These are phyloP conservation scores for Periophthalmus magnuspinnatus DNA, from an alignment of 2,797 vertebrate species.

Conservation along the genomic window DNA sequence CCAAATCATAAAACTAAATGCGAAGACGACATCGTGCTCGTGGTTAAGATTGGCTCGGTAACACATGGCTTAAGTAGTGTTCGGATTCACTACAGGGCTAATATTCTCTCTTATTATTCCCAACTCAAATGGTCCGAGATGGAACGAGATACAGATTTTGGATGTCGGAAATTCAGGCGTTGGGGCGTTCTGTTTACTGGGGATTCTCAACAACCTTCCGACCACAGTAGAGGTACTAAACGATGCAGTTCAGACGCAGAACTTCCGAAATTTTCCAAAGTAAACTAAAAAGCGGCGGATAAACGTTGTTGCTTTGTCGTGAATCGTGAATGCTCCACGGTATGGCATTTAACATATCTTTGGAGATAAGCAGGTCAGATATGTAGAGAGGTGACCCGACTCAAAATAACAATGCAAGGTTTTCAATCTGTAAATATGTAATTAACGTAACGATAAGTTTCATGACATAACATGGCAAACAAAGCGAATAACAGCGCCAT, in stretches of 20 bases:
- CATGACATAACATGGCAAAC: not conserved
- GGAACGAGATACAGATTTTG: slow-evolving; percentile 11
- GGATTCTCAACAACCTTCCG: not conserved
- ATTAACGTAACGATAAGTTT: not conserved
- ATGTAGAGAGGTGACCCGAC: not conserved
- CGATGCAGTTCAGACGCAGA: not conserved
- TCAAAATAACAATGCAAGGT: not conserved
- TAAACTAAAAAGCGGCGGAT: too few relatives aligned
- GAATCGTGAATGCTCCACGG: not conserved
- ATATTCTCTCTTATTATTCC: slow-evolving; percentile 51
- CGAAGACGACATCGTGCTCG: slow-evolving; percentile 48
- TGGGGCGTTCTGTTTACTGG: too few relatives aligned
- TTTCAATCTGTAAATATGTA: too few relatives aligned
- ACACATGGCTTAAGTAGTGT: slow-evolving; percentile 45
- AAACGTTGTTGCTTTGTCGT: not conserved
- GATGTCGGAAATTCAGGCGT: not conserved
- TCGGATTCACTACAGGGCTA: slow-evolving; percentile 49
- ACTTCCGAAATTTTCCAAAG: too few relatives aligned
- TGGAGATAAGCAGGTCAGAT: too few relatives aligned
- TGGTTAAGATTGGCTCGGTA: slow-evolving; percentile 35
- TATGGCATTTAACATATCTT: not conserved
- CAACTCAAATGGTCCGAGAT: slow-evolving; percentile 52
- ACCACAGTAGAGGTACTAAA: not conserved
- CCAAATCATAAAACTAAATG: slow-evolving; percentile 63
- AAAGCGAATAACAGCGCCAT: not conserved